Conservation (phyloP, 2,113 vertebrate genomes). For the Oryzias celebensis region DNA sequence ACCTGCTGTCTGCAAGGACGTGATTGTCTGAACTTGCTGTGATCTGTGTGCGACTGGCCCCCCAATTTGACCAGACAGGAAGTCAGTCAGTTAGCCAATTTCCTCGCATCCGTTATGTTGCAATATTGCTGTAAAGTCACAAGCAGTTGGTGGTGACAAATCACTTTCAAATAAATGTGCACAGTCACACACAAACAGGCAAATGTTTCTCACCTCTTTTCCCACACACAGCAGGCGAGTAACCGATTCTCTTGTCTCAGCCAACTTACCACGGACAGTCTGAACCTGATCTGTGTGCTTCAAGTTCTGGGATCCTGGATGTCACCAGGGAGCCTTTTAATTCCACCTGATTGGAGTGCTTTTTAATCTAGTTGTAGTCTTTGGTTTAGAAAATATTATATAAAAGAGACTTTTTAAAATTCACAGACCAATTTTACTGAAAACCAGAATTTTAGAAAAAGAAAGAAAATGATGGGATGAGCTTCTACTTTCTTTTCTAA, state of each 20-base stretch:
- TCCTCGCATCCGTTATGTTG: constrained; percentile 54
- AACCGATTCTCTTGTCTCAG: constrained; percentile 17
- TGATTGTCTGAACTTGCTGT: constrained; percentile 33
- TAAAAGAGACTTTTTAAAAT: too few relatives aligned
- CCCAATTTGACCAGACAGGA: constrained; percentile 42
- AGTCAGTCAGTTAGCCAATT: constrained; percentile 62
- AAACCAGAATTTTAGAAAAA: too few relatives aligned
- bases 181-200: constrained; percentile 15
- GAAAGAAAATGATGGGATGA: too few relatives aligned
- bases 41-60: constrained; percentile 17
- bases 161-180: constrained; percentile 12
- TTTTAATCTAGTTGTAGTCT: too few relatives aligned
- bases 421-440: too few relatives aligned
- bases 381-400: too few relatives aligned
- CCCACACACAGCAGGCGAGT: constrained; percentile 43
- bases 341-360: too few relatives aligned
- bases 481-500: too few relatives aligned
- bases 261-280: constrained; percentile 17
- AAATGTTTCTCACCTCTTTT: constrained; percentile 32
- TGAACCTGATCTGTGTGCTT: constrained; percentile 17
- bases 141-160: constrained; percentile 40
- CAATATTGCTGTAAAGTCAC: constrained; percentile 58
- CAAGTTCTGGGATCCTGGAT: constrained; percentile 6
- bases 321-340: too few relatives aligned
- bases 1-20: constrained; percentile 34